These are phyloP conservation scores for Alaudala cheleensis DNA, from an alignment of 2,113 vertebrate species.

Conservation along the genomic window DNA sequence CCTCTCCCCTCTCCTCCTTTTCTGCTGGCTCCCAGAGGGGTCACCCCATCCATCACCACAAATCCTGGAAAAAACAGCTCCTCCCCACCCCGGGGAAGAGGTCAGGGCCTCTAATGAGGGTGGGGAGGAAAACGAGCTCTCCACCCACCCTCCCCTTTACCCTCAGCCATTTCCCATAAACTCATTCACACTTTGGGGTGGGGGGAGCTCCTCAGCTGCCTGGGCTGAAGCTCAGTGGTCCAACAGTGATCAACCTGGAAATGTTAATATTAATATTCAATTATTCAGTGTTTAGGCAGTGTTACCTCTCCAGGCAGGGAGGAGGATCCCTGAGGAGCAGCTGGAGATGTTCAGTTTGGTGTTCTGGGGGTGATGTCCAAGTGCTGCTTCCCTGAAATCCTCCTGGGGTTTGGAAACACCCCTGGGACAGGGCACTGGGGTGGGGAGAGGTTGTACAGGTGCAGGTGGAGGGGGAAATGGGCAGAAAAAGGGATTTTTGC, in stretches of 20 bases:
- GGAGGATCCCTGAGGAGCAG: neutral
- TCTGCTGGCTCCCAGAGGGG: neutral
- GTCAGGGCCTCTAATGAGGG: neutral
- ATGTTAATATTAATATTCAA: neutral
- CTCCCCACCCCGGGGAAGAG: neutral
- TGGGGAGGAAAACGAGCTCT: neutral
- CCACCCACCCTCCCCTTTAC: neutral
- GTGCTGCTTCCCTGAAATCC: neutral
- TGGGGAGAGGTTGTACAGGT: neutral
- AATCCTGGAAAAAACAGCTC: neutral
- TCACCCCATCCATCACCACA: neutral
- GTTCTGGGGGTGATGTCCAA: neutral
- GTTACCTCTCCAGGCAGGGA: accelerated
- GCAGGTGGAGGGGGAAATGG: neutral
- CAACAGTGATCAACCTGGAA: neutral
- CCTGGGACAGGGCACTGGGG: neutral
- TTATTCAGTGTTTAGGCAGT: neutral
- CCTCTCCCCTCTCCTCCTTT: neutral
- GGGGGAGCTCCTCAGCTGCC: neutral
- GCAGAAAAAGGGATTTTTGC: neutral
- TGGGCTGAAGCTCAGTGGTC: neutral
- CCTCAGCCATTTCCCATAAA: constrained; percentile 39
- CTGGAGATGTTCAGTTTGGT: neutral
- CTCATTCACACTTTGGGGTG: neutral
- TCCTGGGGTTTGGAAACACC: neutral